Evolutionary conservation across 30 jellyfish, hydroid and myxozoan genomes (phyloP), one percentile per base, ranked within the genome.

Genomic region (Morbakka virulenta): DNA sequence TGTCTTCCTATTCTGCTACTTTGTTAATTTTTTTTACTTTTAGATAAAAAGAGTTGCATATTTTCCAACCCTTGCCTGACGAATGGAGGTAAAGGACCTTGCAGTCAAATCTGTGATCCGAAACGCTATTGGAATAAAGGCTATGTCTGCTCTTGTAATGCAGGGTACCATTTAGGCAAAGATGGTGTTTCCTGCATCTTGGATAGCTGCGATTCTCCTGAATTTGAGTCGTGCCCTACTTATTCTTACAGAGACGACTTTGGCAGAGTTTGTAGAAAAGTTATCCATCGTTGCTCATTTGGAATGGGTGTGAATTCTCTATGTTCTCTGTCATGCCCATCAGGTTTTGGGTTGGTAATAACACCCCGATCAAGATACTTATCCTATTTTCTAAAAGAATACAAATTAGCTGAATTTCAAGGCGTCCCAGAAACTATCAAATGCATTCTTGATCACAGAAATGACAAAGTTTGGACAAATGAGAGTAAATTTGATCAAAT

Each of bases 71-170:
- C 77, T 48, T 85, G 96, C 50, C 62, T 3, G 13, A 75, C 89
- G 2, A 87, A 87, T 49, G 84, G 88, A 14, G 91, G 91, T 4
- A 72, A 82, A 78, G 96, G 96, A 13, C 91, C 91, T 9, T 87
- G 96, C 63, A 64, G 86, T n/a, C 89, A 87, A 27, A 34, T 61
- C 0, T 87, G 96, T 52, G 49, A 4, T 0, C 80, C 77, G 65
- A 29, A 27, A 11, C 70, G 22, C 2, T 90, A 91, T 32, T n/a
- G n/a, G n/a, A n/a, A n/a, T n/a, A n/a, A n/a, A n/a, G 72, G 96
- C 50, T 77, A 52, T 63, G 30, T 13, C 17, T 85, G 96, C 48
- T 4, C 50, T 1, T 85, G 96, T 27, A 90, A 90, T 11, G 34
- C 17, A 11, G 90, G 90, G 80, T 57, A 69, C 61, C 3, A 12